These are phyloP conservation scores for Zosterops borbonicus DNA, from an alignment of 2,113 vertebrate species.

Conservation along the genomic window DNA sequence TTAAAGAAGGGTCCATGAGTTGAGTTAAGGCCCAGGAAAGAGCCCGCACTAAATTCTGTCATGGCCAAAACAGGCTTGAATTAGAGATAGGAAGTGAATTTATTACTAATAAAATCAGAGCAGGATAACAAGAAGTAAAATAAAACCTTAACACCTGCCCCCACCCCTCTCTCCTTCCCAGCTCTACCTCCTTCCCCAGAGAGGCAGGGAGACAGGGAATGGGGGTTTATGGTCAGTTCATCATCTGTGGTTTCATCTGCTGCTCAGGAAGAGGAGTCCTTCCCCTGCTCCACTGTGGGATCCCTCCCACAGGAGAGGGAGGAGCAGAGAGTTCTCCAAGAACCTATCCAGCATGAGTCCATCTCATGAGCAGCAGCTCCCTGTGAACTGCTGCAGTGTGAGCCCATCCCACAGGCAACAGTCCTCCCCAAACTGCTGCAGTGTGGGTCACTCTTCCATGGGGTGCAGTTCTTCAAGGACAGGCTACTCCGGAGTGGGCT, in stretches of 20 bases:
- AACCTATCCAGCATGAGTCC: not conserved
- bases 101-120: not conserved
- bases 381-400: not conserved
- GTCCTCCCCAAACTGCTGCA: not conserved
- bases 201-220: not conserved
- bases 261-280: not conserved
- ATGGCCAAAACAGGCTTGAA: not conserved
- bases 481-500: not conserved
- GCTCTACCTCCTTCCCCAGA: not conserved
- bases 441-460: fast-evolving
- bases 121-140: not conserved
- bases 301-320: not conserved
- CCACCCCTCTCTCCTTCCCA: not conserved
- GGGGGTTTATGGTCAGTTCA: not conserved
- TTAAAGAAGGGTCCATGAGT: not conserved
- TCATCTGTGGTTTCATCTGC: not conserved
- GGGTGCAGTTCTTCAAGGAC: not conserved
- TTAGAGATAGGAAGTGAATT: not conserved
- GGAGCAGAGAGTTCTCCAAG: not conserved
- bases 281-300: fast-evolving
- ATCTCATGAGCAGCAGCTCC: not conserved
- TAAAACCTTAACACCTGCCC: not conserved
- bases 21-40: not conserved
- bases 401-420: not conserved
- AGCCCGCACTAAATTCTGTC: not conserved